phyloP scores from a whole-genome alignment of 2,113 vertebrate species.

The Zapornia atra region DNA sequence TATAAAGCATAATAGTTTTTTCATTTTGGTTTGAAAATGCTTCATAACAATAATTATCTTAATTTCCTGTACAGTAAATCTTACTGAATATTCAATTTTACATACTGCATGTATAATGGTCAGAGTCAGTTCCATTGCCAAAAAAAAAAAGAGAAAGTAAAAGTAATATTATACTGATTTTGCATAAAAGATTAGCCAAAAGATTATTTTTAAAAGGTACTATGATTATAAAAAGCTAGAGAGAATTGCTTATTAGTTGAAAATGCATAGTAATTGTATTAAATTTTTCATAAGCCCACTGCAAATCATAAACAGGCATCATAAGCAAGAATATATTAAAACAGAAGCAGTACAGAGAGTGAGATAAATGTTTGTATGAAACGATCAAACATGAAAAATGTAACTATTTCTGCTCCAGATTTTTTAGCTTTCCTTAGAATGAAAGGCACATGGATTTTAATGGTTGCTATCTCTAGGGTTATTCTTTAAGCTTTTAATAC shows the following conservation, averaged over 20 bases:
- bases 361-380: constrained; percentile 8
- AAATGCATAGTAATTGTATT: constrained; percentile 62
- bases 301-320: constrained; percentile 30
- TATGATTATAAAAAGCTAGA: constrained; percentile 38
- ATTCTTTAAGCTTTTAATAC: not conserved
- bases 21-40: not conserved
- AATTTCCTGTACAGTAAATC: not conserved
- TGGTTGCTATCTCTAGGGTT: not conserved
- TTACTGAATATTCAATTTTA: not conserved
- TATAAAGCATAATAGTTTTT: not conserved
- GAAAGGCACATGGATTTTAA: not conserved
- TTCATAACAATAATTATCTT: not conserved
- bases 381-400: constrained; percentile 27
- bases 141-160: constrained; percentile 64
- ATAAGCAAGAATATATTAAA: constrained; percentile 64
- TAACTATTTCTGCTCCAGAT: not conserved
- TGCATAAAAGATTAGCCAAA: constrained; percentile 66
- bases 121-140: constrained; percentile 78
- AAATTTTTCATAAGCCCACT: constrained; percentile 28
- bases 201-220: constrained; percentile 54
- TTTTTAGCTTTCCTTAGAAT: constrained; percentile 38
- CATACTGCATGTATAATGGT: constrained; percentile 72
- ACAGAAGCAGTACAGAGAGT: constrained; percentile 63
- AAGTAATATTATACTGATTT: constrained; percentile 60
- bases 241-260: constrained; percentile 68